Conservation (phyloP, 2,797 vertebrate genomes). For the Limnodromus scolopaceus region DNA sequence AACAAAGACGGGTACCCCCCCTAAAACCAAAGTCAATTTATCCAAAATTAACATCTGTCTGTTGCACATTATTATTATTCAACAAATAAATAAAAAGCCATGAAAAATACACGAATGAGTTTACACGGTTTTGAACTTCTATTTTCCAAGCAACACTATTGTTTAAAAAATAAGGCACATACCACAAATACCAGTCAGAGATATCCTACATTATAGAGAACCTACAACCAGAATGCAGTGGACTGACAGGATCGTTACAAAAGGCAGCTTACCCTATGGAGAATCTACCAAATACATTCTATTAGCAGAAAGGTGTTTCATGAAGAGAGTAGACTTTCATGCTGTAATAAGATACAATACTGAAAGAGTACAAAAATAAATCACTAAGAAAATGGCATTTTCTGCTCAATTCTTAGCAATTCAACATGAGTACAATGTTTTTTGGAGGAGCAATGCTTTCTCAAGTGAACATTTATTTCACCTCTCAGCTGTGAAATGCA, state of each 20-base stretch:
- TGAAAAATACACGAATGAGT: neutral
- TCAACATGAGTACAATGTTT: neutral
- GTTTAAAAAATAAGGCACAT: neutral
- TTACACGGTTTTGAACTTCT: neutral
- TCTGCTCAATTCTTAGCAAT: neutral
- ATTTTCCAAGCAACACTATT: neutral
- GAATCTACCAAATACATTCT: neutral
- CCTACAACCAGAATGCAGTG: neutral
- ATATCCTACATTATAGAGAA: neutral
- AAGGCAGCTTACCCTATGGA: neutral
- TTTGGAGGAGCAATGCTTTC: neutral
- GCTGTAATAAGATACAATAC: neutral
- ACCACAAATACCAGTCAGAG: neutral
- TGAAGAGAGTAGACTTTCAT: neutral
- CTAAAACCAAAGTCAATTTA: neutral
- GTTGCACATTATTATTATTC: neutral
- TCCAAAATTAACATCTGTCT: neutral
- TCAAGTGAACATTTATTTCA: neutral
- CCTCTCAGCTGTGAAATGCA: neutral
- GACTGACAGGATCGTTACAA: neutral
- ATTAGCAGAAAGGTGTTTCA: neutral
- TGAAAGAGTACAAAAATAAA: neutral
- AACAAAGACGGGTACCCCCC: neutral
- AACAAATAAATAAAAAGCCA: neutral
- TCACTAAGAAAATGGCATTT: neutral